Evolutionary conservation across 2,888 invertebrate species (phyloP), one percentile per base, ranked within the genome.

Genomic region (Maniola hyperantus): DNA sequence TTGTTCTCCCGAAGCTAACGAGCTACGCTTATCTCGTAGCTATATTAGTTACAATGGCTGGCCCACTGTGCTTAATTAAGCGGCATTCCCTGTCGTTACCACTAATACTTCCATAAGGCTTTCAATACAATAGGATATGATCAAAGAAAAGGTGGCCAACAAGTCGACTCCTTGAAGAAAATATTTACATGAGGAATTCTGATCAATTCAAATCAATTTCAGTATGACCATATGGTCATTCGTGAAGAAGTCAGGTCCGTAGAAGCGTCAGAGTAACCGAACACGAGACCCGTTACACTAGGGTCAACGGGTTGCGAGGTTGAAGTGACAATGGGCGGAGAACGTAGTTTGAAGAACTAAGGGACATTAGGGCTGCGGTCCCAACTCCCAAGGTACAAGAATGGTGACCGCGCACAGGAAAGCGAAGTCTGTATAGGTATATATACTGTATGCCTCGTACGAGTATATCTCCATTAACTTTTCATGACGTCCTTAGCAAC

Each of bases 1-100:
- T 91, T 89, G 90, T 83, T 85, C 83, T 83, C 83, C 81, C 81
- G 79, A 75, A 81, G 81, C 81, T 81, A 84, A 83, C 81, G 78
- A 84, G 78, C 73, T 70, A 77, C 79, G 80, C 80, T 81, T 87
- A 85, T 85, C 83, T 79, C 79, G 78, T 69, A 73, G 69, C 72
- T 80, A 77, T 81, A 82, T 84, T 84, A 84, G 81, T 80, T 76
- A 76, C 79, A 83, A 83, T 83, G 77, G 79, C 76, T 82, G 82
- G 78, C 79, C 83, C 83, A 83, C 78, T 83, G 82, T 69, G 74
- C 85, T 83, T 85, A 85, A 85, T 85, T 82, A 81, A 80, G 72
- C 73, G 77, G 80, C 79, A 82, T 83, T 84, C 82, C 83, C 81
- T 77, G 64, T 71, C 69, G 68, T 74, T 75, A 72, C 74, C 67